Evolutionary conservation across 2,888 invertebrate genomes (phyloP), one percentile per base, ranked within the genome.

Genomic region (Thera obeliscata): DNA sequence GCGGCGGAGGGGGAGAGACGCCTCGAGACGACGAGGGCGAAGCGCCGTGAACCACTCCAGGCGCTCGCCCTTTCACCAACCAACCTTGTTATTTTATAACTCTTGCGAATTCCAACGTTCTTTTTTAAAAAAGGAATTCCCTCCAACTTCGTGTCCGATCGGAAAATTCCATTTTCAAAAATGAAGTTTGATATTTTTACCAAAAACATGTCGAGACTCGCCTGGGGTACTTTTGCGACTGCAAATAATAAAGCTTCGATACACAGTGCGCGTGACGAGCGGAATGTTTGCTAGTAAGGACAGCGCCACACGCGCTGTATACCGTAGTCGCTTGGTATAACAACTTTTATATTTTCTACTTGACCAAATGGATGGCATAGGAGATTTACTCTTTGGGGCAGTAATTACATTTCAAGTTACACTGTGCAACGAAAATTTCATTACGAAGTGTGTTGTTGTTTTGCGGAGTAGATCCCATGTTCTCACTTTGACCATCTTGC

Each of bases 51-150:
- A 66, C 46, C 61, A 71, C 72, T 61, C 58, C 66, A 78, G 67
- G 70, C 67, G 62, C 77, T 64, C 64, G 75, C 80, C 85, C 85
- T 87, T 87, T 88, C 89, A 87, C 85, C 88, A 87, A 52, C 52
- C 87, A 85, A 88, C 87, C 87, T 87, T 90, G 89, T 89, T 88
- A 85, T 87, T 52, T 52, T 52, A 52, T 52, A 52, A 52, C 33
- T 52, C 52, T 52, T 9, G 52, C 9, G 33, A 52, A 52, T 52
- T 33, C 8, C 52, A 33, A 52, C 33, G 2, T 22, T 52, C 52
- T 3, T 52, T 50, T 52, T 52, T 52, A 3, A 52, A 52, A 52
- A 52, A 33, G 52, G 52, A 52, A 52, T 2, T 8, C 2, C 2
- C 22, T 43, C 43, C 7, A 43, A 43, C 43, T 43, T 43, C 5